phyloP scores from a whole-genome alignment of 2,888 invertebrate genomes.

The Carabus problematicus region DNA sequence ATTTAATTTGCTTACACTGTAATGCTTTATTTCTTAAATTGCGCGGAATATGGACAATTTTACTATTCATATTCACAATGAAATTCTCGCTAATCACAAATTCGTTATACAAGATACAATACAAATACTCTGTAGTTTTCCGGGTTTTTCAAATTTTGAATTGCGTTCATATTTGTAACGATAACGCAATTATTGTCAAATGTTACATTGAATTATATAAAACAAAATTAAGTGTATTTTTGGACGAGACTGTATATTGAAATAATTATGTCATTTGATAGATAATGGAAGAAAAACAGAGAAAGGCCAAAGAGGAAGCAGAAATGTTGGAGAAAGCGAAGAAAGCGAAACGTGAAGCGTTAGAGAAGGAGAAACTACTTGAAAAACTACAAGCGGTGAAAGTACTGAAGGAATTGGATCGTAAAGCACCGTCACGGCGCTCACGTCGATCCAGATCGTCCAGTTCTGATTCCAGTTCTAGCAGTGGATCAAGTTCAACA shows the following conservation, averaged over 20 bases:
- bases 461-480: slow-evolving; percentile 51
- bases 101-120: too few relatives aligned
- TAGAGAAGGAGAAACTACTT: slow-evolving; percentile 58
- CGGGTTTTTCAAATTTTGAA: too few relatives aligned
- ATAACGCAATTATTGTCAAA: too few relatives aligned
- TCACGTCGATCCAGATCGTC: slow-evolving; percentile 47
- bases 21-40: slow-evolving; percentile 9
- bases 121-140: too few relatives aligned
- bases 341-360: slow-evolving; percentile 56
- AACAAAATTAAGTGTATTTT: background rate
- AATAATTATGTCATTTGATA: slow-evolving; percentile 6
- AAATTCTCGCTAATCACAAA: too few relatives aligned
- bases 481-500: slow-evolving; percentile 46
- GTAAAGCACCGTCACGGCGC: slow-evolving; percentile 45
- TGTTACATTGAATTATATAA: too few relatives aligned
- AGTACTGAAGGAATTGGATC: slow-evolving; percentile 55
- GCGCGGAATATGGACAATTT: too few relatives aligned
- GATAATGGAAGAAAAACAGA: slow-evolving; percentile 56
- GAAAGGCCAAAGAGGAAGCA: slow-evolving; percentile 59
- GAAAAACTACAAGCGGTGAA: slow-evolving; percentile 55
- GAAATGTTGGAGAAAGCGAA: slow-evolving; percentile 59
- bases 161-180: too few relatives aligned
- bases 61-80: too few relatives aligned
- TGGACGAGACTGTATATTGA: too few relatives aligned
- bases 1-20: background rate